These are phyloP conservation scores for Seira sanloemensis DNA, from an alignment of 2,888 invertebrate genomes.

Conservation along the genomic window DNA sequence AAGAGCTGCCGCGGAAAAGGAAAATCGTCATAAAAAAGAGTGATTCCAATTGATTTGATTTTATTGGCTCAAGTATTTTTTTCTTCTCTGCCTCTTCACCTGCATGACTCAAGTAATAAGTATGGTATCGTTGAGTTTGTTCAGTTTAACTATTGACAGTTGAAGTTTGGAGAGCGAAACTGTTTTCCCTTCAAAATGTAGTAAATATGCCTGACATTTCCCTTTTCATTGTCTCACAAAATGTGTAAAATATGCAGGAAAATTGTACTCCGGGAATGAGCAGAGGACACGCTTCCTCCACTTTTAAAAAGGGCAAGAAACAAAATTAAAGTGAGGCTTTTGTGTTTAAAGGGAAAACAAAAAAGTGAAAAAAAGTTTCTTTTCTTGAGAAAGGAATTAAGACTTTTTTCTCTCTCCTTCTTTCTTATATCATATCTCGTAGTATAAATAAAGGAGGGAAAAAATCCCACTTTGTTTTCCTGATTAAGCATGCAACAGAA, in stretches of 20 bases:
- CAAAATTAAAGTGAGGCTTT: too few relatives aligned
- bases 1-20: too few relatives aligned
- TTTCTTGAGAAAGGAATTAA: not conserved
- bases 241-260: not conserved
- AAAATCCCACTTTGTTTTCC: slow-evolving; percentile 46
- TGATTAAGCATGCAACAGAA: slow-evolving; percentile 60
- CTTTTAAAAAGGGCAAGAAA: not conserved
- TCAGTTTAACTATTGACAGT: too few relatives aligned
- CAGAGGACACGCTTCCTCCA: not conserved
- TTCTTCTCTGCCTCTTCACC: not conserved
- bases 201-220: not conserved
- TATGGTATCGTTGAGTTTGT: too few relatives aligned
- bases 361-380: not conserved
- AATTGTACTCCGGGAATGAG: not conserved
- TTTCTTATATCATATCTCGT: too few relatives aligned
- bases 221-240: not conserved
- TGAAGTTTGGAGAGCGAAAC: too few relatives aligned
- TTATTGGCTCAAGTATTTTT: not conserved
- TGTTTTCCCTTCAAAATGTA: not conserved
- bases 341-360: too few relatives aligned
- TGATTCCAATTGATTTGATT: not conserved
- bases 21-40: too few relatives aligned
- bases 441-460: slow-evolving; percentile 12
- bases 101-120: too few relatives aligned
- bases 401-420: too few relatives aligned